phyloP scores from a whole-genome alignment of 2,113 vertebrate species.

The Caranx melampygus region DNA sequence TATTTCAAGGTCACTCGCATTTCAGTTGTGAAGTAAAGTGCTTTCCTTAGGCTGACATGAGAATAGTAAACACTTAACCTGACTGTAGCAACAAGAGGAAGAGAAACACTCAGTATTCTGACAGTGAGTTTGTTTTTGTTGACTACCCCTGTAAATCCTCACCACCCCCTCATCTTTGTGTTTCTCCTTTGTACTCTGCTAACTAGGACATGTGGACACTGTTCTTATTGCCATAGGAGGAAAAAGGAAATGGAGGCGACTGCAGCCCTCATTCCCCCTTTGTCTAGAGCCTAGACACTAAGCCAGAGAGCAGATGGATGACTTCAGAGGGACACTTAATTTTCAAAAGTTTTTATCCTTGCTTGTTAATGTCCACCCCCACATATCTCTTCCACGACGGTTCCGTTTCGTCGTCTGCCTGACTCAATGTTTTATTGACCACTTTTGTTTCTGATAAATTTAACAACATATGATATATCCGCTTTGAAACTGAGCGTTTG shows the following conservation, averaged over 20 bases:
- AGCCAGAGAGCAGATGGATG: constrained; percentile 57
- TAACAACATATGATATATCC: constrained; percentile 23
- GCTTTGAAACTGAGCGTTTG: constrained; percentile 21
- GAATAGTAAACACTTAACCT: constrained; percentile 29
- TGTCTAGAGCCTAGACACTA: constrained; percentile 69
- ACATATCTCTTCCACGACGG: background rate
- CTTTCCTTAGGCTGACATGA: constrained; percentile 6
- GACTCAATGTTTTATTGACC: constrained; percentile 30
- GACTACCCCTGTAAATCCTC: constrained; percentile 31
- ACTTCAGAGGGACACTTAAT: constrained; percentile 48
- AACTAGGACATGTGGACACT: constrained; percentile 43
- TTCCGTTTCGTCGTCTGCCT: background rate
- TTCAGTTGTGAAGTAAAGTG: constrained; percentile 10
- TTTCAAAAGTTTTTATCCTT: constrained; percentile 52
- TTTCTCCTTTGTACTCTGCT: constrained; percentile 20
- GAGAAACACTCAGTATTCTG: constrained; percentile 22
- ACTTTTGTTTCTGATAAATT: constrained; percentile 46
- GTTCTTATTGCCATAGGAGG: constrained; percentile 39
- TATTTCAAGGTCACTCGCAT: constrained; percentile 55
- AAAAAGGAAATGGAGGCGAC: constrained; percentile 61
- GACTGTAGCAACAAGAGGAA: constrained; percentile 11
- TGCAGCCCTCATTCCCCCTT: constrained; percentile 34
- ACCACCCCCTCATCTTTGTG: constrained; percentile 8
- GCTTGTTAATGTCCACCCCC: constrained; percentile 13
- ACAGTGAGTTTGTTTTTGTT: constrained; percentile 17